These are phyloP conservation scores for Oncorhynchus masou DNA, from an alignment of 2,113 vertebrate species.

Conservation along the genomic window DNA sequence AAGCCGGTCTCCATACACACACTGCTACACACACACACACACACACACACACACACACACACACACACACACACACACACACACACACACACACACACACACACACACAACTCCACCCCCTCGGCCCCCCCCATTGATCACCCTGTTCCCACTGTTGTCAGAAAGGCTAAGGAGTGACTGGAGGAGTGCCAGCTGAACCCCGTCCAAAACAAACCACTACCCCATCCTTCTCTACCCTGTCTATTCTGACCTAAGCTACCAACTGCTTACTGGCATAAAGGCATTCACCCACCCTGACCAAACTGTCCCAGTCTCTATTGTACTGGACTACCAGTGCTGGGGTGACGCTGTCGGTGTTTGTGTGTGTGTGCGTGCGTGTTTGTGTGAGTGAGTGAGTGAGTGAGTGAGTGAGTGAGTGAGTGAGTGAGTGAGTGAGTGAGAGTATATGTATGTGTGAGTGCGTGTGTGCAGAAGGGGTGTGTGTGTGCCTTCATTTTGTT, in stretches of 20 bases:
- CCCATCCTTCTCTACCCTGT: background rate
- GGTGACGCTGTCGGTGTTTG: background rate
- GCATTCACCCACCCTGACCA: background rate
- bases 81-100: background rate
- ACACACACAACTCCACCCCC: background rate
- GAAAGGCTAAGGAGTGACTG: constrained; percentile 1
- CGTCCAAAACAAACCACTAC: constrained; percentile 1
- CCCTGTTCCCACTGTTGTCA: constrained; percentile 21
- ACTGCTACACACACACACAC: background rate
- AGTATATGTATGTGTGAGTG: background rate
- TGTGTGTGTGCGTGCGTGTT: background rate
- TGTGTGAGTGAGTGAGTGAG: background rate
- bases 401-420: background rate
- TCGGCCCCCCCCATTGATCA: background rate
- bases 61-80: too few relatives aligned
- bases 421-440: background rate
- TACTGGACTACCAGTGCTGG: background rate
- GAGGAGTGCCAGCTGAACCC: background rate
- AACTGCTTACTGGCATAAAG: background rate
- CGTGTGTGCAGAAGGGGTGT: too few relatives aligned
- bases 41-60: too few relatives aligned
- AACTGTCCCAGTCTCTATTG: constrained; percentile 1
- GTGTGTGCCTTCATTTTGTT: background rate
- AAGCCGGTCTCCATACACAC: too few relatives aligned
- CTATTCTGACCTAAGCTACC: constrained; percentile 1